Conservation (phyloP, 1,140 invertebrate species). For the Drosophila setifemur region DNA sequence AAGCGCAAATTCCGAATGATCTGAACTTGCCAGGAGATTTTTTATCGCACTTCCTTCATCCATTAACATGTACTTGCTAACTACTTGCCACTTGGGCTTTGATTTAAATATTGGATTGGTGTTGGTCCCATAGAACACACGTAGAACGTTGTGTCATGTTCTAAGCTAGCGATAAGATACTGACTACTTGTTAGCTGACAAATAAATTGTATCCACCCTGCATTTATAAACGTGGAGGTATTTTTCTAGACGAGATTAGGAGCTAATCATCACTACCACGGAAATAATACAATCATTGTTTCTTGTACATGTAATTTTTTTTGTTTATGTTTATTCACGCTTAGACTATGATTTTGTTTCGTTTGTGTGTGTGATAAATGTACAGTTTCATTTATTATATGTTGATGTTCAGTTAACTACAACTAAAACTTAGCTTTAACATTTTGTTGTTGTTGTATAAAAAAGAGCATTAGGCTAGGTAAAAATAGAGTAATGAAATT, state of each 20-base stretch:
- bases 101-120: constrained; percentile 31
- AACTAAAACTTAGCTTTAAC: constrained; percentile 62
- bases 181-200: not conserved
- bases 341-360: constrained; percentile 49
- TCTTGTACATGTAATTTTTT: constrained; percentile 4
- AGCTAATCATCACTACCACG: not conserved
- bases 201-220: constrained; percentile 22
- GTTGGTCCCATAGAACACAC: constrained; percentile 17
- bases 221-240: constrained; percentile 6
- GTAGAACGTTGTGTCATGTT: constrained; percentile 26
- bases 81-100: not conserved
- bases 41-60: constrained; percentile 3
- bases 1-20: not conserved
- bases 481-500: constrained; percentile 59
- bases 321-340: constrained; percentile 40
- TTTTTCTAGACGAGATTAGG: not conserved
- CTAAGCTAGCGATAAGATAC: constrained; percentile 34
- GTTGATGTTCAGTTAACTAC: constrained; percentile 71
- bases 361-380: constrained; percentile 67
- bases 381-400: constrained; percentile 71
- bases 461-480: constrained; percentile 61
- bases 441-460: constrained; percentile 29
- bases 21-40: constrained; percentile 53
- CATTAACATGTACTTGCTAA: constrained; percentile 1
- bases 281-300: not conserved